Base-by-base conservation (phyloP, 1,140 invertebrate genomes). In the Zaprionus ghesquierei region DNA sequence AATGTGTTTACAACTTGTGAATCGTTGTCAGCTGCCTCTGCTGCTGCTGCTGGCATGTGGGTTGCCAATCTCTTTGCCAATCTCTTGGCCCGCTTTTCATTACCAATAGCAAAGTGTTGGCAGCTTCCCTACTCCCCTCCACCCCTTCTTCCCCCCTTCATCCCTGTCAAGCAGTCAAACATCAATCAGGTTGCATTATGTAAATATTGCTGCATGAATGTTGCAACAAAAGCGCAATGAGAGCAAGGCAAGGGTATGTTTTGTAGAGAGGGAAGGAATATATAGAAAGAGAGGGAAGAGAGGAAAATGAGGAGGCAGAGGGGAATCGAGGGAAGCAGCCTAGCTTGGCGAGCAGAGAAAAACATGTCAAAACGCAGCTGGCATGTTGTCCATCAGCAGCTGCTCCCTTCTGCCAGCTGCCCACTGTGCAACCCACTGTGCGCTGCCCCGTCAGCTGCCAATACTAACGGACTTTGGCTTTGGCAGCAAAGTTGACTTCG, bases 131-230 rank as follows among this genome's bases (percentile, higher is more conserved):
- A n/a, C 9, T 49, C 1, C 22, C 23, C 23, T 18, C 41, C 35
- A 1, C 6, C 29, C 15, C 6, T 18, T 5, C 12, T 5, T 13
- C 27, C 18, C 27, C 12, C 59, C 25, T 10, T 10, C 10, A 15
- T 25, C 41, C 29, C 15, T 53, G 12, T n/a, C 41, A 61, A 73
- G 61, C 63, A 71, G 71, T 68, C 71, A 87, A 87, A 87, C 82
- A 87, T 87, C 82, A 87, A 87, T 87, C 82, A 87, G 77, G 64
- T 62, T 79, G 79, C 64, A 87, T 87, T 87, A 87, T 87, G 82
- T 68, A 87, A 87, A 87, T 87, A 87, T 72, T 87, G 66, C 79
- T 41, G 78, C 78, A 69, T 41, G 78, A 81, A 86, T 81, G 70
- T 87, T 75, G 79, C 84, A 87, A 87, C 79, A 89, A 87, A 86